Evolutionary conservation across 64 coral and sea anemone species (phyloP).

Genomic region (Trachythela sp.): DNA sequence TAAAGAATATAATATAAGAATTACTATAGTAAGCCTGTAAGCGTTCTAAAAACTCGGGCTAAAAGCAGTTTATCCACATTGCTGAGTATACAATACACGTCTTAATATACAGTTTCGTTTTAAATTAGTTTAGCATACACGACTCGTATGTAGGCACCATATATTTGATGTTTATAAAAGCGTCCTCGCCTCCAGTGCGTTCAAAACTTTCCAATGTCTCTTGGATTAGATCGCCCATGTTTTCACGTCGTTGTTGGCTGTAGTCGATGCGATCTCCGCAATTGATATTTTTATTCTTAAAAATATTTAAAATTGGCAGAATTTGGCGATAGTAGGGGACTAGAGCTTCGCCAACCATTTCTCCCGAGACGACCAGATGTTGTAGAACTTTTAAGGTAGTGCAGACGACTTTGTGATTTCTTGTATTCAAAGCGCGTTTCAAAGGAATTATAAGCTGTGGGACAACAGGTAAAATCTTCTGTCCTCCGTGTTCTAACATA

Average conservation of each 20-base stretch:
- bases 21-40: too few relatives aligned
- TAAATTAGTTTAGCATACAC: slow-evolving; percentile 81
- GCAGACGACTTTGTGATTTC: slow-evolving; percentile 85
- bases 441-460: slow-evolving; percentile 94
- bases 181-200: slow-evolving; percentile 66
- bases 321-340: slow-evolving; percentile 98
- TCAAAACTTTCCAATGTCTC: slow-evolving; percentile 93
- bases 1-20: background rate
- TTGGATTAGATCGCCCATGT: slow-evolving; percentile 90
- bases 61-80: slow-evolving; percentile 7
- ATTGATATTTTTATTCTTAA: slow-evolving; percentile 96
- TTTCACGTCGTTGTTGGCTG: slow-evolving; percentile 97
- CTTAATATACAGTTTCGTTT: background rate
- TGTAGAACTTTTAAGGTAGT: slow-evolving; percentile 85
- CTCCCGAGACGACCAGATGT: slow-evolving; percentile 77
- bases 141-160: slow-evolving; percentile 99
- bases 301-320: slow-evolving; percentile 92
- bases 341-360: slow-evolving; percentile 85
- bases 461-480: slow-evolving; percentile 83
- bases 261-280: slow-evolving; percentile 96
- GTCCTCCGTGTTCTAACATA: slow-evolving; percentile 93
- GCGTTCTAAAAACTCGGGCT: background rate
- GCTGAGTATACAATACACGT: background rate
- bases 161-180: slow-evolving; percentile 99
- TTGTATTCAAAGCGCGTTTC: slow-evolving; percentile 86